Evolutionary conservation across 2,888 invertebrate genomes (phyloP).

Genomic region (Acrobasis repandana): DNA sequence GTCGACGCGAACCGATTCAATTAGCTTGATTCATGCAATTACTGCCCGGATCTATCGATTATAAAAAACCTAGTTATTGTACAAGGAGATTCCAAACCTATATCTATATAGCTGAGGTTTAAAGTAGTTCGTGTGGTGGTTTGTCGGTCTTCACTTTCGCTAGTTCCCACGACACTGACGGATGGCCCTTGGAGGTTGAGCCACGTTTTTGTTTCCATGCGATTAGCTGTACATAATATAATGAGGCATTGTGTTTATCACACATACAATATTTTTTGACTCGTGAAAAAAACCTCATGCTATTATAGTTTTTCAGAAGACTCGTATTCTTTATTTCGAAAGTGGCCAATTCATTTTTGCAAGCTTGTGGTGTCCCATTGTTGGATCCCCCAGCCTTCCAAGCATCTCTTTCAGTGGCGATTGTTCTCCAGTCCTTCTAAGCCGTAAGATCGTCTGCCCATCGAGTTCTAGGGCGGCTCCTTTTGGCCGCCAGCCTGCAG

Average conservation of each 20-base stretch:
- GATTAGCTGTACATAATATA: not conserved
- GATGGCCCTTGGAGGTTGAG: constrained; percentile 8
- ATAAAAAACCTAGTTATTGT: constrained; percentile 5
- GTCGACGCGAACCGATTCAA: constrained; percentile 1
- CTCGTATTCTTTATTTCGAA: too few relatives aligned
- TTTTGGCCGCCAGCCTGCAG: too few relatives aligned
- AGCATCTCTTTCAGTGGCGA: too few relatives aligned
- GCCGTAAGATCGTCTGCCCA: too few relatives aligned
- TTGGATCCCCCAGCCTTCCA: too few relatives aligned
- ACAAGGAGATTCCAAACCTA: not conserved
- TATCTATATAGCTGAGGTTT: not conserved
- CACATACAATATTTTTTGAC: not conserved
- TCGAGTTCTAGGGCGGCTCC: too few relatives aligned
- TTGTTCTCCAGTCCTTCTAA: too few relatives aligned
- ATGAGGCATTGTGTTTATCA: not conserved
- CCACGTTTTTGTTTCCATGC: constrained; percentile 1
- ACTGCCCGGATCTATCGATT: constrained; percentile 8
- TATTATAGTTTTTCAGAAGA: not conserved
- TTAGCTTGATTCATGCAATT: constrained; percentile 10
- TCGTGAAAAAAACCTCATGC: not conserved
- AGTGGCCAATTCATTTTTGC: too few relatives aligned
- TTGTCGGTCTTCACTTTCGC: constrained; percentile 9
- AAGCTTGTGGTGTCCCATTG: too few relatives aligned
- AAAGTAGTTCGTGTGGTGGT: not conserved
- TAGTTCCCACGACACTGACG: constrained; percentile 17